Percentiles rank a stretch among this genome's conserved stretches.
Conservation (phyloP, 1,140 invertebrate species). For the Leptinotarsa texana region DNA sequence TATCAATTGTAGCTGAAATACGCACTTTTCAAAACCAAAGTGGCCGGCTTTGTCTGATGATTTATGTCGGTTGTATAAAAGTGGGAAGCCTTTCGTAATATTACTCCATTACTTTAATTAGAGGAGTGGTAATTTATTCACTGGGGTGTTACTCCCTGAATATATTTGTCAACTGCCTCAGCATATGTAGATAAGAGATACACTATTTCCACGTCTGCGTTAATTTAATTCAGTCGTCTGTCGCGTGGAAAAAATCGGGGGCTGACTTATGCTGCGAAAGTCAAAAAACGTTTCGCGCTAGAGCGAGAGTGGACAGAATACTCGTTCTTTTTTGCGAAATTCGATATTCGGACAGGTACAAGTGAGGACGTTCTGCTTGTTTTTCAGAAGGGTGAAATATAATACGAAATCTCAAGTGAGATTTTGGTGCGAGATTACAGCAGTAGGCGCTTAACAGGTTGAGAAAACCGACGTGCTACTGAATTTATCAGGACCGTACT, state of each 20-base stretch:
- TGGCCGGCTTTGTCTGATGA: not conserved
- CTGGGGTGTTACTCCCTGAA: not conserved
- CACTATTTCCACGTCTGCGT: no score
- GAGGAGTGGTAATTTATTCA: constrained; percentile 8
- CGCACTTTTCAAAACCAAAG: no score
- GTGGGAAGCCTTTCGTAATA: not conserved
- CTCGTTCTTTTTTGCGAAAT: constrained; percentile 10
- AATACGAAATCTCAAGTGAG: constrained; percentile 21
- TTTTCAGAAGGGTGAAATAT: constrained; percentile 21
- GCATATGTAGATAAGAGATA: not conserved
- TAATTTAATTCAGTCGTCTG: no score
- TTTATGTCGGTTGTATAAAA: not conserved
- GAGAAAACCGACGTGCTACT: constrained; percentile 3
- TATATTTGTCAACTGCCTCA: not conserved
- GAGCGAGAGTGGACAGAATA: not conserved
- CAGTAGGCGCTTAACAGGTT: constrained; percentile 21
- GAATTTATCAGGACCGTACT: constrained; percentile 12
- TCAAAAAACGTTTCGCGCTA: no score
- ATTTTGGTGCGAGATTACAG: constrained; percentile 16
- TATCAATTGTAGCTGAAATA: no score
- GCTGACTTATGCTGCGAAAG: no score
- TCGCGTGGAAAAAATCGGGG: no score
- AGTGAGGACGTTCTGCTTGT: constrained; percentile 13
- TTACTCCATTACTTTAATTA: not conserved
- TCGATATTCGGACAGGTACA: constrained; percentile 18